Evolutionary conservation across 2,797 vertebrate genomes (phyloP), one percentile per base, ranked within the genome.

Genomic region (Coracias cyanogaster): DNA sequence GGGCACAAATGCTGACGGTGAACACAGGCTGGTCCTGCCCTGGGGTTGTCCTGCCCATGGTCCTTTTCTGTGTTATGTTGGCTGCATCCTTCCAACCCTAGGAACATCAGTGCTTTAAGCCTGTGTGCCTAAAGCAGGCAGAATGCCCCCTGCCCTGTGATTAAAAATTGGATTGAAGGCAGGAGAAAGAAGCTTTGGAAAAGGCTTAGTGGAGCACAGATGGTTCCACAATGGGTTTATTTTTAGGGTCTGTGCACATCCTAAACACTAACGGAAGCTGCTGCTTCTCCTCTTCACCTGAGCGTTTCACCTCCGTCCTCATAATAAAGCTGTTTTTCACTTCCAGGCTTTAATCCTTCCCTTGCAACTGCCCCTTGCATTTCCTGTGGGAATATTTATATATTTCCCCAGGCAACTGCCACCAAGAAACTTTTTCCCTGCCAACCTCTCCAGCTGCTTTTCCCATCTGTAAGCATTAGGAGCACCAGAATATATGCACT

Each of bases 391-490:
- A 67, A 66, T 71, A 93, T 93, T 82, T 73, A 0, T 55, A 48
- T 87, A 48, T 87, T 72, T 77, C 66, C 46, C 58, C 48, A 85
- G 58, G 82, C 55, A 77, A 9, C 54, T 92, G 55, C 76, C 89
- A 88, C 70, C 71, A 52, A 54, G 55, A 13, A 52, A 26, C 11
- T 80, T 2, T 90, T 95, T 88, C 57, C 41, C 80, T 91, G 71
- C 94, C 86, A 94, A 3, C 60, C 54, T 93, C 54, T 89, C 83
- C 94, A 94, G 92, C 74, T 95, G 93, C n/a, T 69, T 90, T 80
- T 83, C 71, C 79, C 77, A 80, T 94, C 90, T 90, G 82, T 71
- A 89, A 67, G 66, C 41, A 1, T 80, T 20, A 69, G 83, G 31
- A 77, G 51, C 10, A 73, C 33, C 70, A 76, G 87, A 89, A 71